A percentile compares a stretch with the other conserved stretches of the same genome.
Evolutionary conservation across 2,113 vertebrate genomes (phyloP).

Genomic region (Pomatostomus ruficeps): DNA sequence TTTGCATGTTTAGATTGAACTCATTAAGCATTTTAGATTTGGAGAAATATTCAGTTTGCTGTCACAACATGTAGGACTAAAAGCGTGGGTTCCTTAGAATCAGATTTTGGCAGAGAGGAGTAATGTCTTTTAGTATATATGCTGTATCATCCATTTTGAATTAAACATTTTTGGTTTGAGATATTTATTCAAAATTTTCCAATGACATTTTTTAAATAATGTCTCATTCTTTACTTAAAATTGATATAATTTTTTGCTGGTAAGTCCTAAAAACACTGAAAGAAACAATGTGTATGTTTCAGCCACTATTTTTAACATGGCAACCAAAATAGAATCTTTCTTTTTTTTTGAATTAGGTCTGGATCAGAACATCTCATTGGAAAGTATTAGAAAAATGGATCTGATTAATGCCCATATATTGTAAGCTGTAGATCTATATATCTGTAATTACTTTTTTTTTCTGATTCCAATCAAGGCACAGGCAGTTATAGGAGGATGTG

Average conservation of each 20-base stretch:
- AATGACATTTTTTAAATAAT: background rate
- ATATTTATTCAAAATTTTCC: background rate
- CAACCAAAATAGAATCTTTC: background rate
- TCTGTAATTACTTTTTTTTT: background rate
- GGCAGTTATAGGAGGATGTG: background rate
- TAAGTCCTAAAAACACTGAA: background rate
- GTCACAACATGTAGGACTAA: background rate
- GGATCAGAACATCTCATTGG: background rate
- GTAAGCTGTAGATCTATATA: background rate
- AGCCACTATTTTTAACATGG: background rate
- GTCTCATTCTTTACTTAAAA: background rate
- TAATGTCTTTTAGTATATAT: background rate
- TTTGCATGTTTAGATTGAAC: background rate
- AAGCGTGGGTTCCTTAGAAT: background rate
- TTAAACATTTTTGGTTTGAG: background rate
- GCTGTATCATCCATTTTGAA: background rate
- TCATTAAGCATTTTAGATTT: background rate
- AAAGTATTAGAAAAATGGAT: background rate
- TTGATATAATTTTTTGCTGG: background rate
- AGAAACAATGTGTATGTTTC: background rate
- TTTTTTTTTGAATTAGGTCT: background rate
- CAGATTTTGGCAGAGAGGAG: background rate
- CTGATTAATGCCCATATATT: background rate
- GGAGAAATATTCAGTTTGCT: background rate
- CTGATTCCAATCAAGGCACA: background rate